Evolutionary conservation across 2,888 invertebrate species (phyloP).

Genomic region (Eupsilia transversa): DNA sequence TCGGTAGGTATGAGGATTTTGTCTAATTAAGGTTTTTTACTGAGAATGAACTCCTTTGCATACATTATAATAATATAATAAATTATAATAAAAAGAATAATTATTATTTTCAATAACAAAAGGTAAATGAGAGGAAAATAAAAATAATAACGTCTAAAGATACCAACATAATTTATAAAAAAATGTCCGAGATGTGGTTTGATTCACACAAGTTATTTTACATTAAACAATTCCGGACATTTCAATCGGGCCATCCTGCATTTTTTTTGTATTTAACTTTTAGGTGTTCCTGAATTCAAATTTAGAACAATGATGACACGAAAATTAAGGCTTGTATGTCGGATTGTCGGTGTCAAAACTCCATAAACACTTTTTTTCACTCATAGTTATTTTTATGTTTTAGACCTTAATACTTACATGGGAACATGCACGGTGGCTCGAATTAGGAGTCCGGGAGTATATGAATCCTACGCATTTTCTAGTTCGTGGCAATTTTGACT

Average conservation of each 20-base stretch:
- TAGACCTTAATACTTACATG: no score
- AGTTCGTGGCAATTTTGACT: conserved; percentile 55
- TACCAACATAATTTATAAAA: neutral
- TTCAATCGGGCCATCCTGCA: no score
- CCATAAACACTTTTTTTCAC: no score
- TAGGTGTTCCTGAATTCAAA: no score
- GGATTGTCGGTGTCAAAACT: no score
- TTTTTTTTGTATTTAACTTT: no score
- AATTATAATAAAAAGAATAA: neutral
- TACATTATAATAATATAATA: neutral
- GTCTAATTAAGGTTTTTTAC: neutral
- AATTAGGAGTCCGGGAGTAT: no score
- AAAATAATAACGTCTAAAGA: neutral
- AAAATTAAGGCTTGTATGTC: no score
- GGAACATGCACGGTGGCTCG: no score
- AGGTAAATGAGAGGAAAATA: neutral
- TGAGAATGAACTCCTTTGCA: neutral
- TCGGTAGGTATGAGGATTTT: neutral
- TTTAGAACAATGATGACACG: no score
- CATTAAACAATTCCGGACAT: neutral
- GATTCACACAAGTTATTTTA: conserved; percentile 46
- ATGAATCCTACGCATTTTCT: conserved; percentile 21
- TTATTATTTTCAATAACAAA: neutral
- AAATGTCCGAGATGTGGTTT: conserved; percentile 28
- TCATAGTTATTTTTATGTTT: no score